Conservation (phyloP, 1,140 invertebrate genomes). For the Zaprionus ghesquierei region DNA sequence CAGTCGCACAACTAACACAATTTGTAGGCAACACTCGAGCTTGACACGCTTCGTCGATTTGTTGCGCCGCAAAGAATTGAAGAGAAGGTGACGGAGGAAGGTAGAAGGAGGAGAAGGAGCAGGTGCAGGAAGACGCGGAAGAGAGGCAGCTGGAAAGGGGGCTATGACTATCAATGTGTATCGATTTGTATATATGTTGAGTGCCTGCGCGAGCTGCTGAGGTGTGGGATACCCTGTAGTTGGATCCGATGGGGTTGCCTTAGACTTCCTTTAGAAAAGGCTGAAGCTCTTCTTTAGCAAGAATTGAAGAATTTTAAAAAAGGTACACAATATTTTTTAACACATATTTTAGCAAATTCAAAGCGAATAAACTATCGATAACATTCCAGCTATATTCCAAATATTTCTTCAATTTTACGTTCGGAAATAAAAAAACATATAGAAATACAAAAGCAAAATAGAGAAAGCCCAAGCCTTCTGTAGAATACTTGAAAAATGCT, state of each 20-base stretch:
- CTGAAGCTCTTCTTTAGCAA: too few species aligned
- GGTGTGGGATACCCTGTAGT: not conserved
- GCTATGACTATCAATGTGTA: not conserved
- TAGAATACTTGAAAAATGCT: too few species aligned
- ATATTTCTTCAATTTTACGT: too few species aligned
- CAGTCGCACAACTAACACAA: slow-evolving; percentile 17
- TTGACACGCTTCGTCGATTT: slow-evolving; percentile 67
- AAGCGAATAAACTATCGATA: too few species aligned
- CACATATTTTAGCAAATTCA: too few species aligned
- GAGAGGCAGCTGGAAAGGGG: not conserved
- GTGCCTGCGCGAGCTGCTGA: not conserved
- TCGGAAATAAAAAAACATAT: too few species aligned
- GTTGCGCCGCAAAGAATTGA: slow-evolving; percentile 47
- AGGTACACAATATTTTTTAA: too few species aligned
- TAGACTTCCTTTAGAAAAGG: too few species aligned
- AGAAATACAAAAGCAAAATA: too few species aligned
- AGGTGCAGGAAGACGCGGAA: not conserved
- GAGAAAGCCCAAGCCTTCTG: too few species aligned
- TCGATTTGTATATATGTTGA: not conserved
- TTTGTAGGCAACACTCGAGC: slow-evolving; percentile 65
- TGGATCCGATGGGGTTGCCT: not conserved
- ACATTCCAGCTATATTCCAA: too few species aligned
- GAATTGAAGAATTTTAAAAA: too few species aligned
- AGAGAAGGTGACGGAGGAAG: not conserved
- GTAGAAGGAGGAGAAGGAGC: not conserved